Evolutionary conservation across 2,113 vertebrate species (phyloP), one percentile per base, ranked within the genome.

Genomic region (human (Homo sapiens)): DNA sequence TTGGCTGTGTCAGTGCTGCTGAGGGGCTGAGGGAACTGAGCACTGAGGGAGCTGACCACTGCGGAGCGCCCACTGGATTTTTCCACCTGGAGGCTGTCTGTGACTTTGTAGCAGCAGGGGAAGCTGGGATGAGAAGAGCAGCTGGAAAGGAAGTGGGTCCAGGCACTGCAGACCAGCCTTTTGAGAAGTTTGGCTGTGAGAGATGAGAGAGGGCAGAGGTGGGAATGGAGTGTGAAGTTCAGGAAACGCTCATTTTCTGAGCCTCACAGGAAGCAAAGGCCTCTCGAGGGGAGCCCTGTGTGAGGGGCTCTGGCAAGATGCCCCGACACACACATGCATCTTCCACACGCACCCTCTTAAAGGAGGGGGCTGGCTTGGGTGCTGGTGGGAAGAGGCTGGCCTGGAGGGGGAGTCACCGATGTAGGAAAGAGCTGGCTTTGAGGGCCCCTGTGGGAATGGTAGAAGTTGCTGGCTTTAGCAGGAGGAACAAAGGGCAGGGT

Each of bases 401-500:
- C 12, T 2, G 48, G 55, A 64, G 22, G 45, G 76, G 57, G 14
- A 43, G 13, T 9, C 45, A 25, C 32, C 22, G 40, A 25, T 12
- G 0, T 0, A 89, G 79, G 50, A 22, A 45, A 52, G 35, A 38
- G 32, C 11, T 1, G 59, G 27, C 25, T 3, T 1, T 20, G 50
- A 18, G 18, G 32, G 23, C 6, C 14, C 32, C 70, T 4, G 48
- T 18, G 25, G 68, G 38, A n/a, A 32, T 8, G 8, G 50, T 0
- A 23, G 73, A 12, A 59, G n/a, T 17, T 48, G n/a, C 40, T 61
- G 50, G n/a, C 66, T 72, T 59, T 40, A 23, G 85, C 57, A 3
- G 83, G 73, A 59, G 50, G 93, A 17, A 40, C 4, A 1, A 68
- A 48, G 70, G 79, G 27, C 59, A 0, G 1, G 59, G 75, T 8